Evolutionary conservation across 2,888 invertebrate species (phyloP).

Genomic region (Homarus gammarus): DNA sequence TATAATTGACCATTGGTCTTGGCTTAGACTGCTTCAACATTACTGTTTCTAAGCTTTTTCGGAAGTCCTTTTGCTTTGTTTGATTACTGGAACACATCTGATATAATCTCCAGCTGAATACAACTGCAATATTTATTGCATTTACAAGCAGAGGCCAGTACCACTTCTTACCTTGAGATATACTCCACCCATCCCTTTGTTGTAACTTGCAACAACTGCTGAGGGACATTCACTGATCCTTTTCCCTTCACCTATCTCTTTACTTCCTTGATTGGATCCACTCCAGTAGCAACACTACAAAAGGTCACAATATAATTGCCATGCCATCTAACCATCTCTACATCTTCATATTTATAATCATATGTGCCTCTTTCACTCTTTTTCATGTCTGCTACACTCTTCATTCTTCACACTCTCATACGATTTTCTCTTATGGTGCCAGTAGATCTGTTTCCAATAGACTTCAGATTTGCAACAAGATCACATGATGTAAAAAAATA

Average conservation of each 20-base stretch:
- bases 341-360: conserved; percentile 25
- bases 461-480: background rate
- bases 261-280: background rate
- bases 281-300: conserved; percentile 3
- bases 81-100: conserved; percentile 25
- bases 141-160: conserved; percentile 30
- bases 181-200: conserved; percentile 35
- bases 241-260: conserved; percentile 3
- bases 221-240: background rate
- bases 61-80: conserved; percentile 22
- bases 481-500: background rate
- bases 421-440: background rate
- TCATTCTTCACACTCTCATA: background rate
- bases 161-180: conserved; percentile 17
- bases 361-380: conserved; percentile 21
- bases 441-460: background rate
- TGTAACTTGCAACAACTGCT: conserved; percentile 3
- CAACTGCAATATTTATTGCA: conserved; percentile 26
- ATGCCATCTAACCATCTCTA: conserved; percentile 15
- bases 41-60: conserved; percentile 3
- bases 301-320: conserved; percentile 15
- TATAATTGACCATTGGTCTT: background rate
- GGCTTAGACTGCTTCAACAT: conserved; percentile 5
- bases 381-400: too few relatives aligned
- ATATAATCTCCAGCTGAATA: conserved; percentile 14